Base-by-base conservation (phyloP, 2,888 invertebrate genomes). In the Volucella inflata region DNA sequence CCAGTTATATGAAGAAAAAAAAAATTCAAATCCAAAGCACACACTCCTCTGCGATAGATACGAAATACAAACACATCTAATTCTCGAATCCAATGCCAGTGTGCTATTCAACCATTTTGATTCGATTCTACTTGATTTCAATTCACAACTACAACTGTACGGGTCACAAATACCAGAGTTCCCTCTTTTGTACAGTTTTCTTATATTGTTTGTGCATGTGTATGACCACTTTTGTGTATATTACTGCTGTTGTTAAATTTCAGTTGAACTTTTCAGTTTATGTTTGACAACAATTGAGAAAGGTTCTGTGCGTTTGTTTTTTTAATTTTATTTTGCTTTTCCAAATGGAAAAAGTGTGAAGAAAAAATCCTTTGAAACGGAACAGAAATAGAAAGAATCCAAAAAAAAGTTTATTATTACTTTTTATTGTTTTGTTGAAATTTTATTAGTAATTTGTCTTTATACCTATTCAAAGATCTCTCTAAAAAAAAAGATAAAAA, bases 261-360 rank as follows among this genome's bases (percentile, higher is more conserved):
- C 71, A 60, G 38, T 81, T 75, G 36, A 44, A 60, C 46, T 57
- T 38, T 71, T 68, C 70, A 84, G 84, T 84, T 84, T 75, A 84
- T 84, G 84, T 79, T 84, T 84, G 75, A 84, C 74, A 84, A 84
- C 70, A 79, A 79, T 79, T 84, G 71, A 62, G 84, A 71, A 84
- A 84, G 75, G 75, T 79, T 79, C 79, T 71, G 84, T 42, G 84
- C 75, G 42, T 75, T 84, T 84, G 75, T 68, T 75, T 84, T 78
- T 82, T 84, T 84, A 50, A 84, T 75, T 84, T 84, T 70, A 75
- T 75, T 79, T 84, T 84, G 44, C 65, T 84, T 84, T 75, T 38
- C 79, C 68, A 70, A 78, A 75, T 64, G 74, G 74, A 53, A 84
- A 83, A 79, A 79, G 75, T 84, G 75, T 79, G 75, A 75, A 79